Percentiles rank a stretch among this genome's conserved stretches.
Conservation (phyloP, 2,113 vertebrate genomes). For the Hyperopisus bebe region DNA sequence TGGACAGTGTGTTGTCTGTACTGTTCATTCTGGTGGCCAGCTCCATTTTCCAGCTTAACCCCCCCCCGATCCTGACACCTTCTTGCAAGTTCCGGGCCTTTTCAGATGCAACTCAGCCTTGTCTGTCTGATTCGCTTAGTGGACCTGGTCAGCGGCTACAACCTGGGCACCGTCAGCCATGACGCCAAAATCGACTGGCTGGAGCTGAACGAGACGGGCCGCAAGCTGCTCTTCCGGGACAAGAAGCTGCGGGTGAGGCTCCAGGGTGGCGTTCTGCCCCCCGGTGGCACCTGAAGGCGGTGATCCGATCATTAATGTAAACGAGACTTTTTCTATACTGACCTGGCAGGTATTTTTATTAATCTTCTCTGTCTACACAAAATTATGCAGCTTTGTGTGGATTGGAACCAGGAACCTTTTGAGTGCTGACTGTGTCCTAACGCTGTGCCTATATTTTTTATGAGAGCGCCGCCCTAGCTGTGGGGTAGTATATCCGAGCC, state of each 20-base stretch:
- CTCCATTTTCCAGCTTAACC: not conserved
- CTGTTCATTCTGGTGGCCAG: not conserved
- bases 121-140: slow-evolving; percentile 56
- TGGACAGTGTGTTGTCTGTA: not conserved
- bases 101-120: not conserved
- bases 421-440: not conserved
- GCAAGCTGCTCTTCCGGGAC: slow-evolving; percentile 91
- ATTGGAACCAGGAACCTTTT: not conserved
- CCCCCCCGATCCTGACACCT: not conserved
- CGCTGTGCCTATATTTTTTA: not conserved
- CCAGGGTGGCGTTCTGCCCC: not conserved
- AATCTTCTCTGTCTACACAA: not conserved
- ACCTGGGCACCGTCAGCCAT: slow-evolving; percentile 75
- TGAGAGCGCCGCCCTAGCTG: not conserved
- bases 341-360: not conserved
- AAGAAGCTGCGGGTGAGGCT: slow-evolving; percentile 82
- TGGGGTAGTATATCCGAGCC: not conserved
- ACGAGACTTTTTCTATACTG: not conserved
- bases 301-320: not conserved
- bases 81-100: not conserved
- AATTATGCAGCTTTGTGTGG: not conserved
- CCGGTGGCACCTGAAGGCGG: not conserved
- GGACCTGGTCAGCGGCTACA: slow-evolving; percentile 77
- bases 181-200: slow-evolving; percentile 91
- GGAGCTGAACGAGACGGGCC: slow-evolving; percentile 91